Percentiles rank a stretch among this genome's conserved stretches.
phyloP scores from a whole-genome alignment of 2,888 invertebrate genomes.

The Xestia ashworthii region DNA sequence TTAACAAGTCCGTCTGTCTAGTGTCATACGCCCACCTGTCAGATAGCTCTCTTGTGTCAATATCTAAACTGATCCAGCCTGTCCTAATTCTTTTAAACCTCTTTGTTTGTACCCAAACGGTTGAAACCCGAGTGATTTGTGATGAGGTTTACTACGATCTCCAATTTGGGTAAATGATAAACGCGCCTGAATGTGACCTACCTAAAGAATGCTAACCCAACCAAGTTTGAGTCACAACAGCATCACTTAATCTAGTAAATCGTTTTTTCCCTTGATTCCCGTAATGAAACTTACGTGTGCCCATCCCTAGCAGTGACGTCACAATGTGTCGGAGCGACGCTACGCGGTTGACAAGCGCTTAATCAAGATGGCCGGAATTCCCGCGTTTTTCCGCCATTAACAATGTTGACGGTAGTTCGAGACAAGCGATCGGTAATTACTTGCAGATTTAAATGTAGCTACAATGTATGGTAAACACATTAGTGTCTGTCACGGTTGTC shows the following conservation, averaged over 20 bases:
- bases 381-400: slow-evolving; percentile 64
- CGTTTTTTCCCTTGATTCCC: slow-evolving; percentile 10
- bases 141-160: not conserved
- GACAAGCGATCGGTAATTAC: slow-evolving; percentile 59
- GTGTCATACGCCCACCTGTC: not conserved
- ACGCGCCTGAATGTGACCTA: not conserved
- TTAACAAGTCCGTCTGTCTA: not conserved
- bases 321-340: slow-evolving; percentile 62
- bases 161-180: not conserved
- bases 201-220: not conserved
- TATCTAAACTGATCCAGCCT: not conserved
- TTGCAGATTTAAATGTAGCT: slow-evolving; percentile 47
- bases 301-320: slow-evolving; percentile 62
- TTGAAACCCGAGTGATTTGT: not conserved
- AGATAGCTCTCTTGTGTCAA: not conserved
- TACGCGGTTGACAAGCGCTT: slow-evolving; percentile 68
- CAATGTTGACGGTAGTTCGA: slow-evolving; percentile 47
- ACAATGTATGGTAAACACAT: slow-evolving; percentile 23
- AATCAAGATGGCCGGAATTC: slow-evolving; percentile 65
- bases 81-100: not conserved
- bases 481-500: not conserved
- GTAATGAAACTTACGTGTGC: slow-evolving; percentile 14
- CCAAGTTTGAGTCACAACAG: not conserved
- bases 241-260: not conserved
- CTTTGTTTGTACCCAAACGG: not conserved